phyloP scores from a whole-genome alignment of 2,113 vertebrate genomes.

The Tragelaphus strepsiceros region DNA sequence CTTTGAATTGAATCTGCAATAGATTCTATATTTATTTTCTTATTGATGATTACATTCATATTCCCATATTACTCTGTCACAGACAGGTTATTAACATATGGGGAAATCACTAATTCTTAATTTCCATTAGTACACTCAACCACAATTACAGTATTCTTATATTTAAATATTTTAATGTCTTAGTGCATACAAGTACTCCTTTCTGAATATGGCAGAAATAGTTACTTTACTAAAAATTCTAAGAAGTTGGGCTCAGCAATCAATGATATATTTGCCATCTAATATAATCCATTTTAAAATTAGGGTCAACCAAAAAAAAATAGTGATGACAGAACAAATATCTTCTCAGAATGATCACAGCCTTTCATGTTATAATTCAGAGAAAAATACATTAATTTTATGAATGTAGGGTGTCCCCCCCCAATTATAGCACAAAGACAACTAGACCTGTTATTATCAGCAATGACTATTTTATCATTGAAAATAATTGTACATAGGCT shows the following conservation, averaged over 20 bases:
- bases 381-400: background rate
- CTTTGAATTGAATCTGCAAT: constrained; percentile 15
- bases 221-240: background rate
- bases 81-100: constrained; percentile 53
- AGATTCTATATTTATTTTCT: constrained; percentile 40
- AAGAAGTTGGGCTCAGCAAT: background rate
- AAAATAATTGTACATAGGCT: background rate
- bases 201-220: background rate
- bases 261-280: constrained; percentile 1
- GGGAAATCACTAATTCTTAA: constrained; percentile 55
- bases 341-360: background rate
- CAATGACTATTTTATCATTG: background rate
- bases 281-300: constrained; percentile 29
- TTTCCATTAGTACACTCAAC: constrained; percentile 69
- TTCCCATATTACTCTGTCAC: constrained; percentile 39
- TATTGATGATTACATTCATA: constrained; percentile 53
- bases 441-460: background rate
- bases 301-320: background rate
- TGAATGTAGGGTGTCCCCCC: background rate
- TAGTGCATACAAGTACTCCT: background rate
- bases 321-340: background rate
- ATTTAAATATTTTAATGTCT: constrained; percentile 56
- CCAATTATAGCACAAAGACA: background rate
- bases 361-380: background rate
- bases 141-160: constrained; percentile 60